phyloP scores from a whole-genome alignment of 2,113 vertebrate species.

The Fregata magnificens region DNA sequence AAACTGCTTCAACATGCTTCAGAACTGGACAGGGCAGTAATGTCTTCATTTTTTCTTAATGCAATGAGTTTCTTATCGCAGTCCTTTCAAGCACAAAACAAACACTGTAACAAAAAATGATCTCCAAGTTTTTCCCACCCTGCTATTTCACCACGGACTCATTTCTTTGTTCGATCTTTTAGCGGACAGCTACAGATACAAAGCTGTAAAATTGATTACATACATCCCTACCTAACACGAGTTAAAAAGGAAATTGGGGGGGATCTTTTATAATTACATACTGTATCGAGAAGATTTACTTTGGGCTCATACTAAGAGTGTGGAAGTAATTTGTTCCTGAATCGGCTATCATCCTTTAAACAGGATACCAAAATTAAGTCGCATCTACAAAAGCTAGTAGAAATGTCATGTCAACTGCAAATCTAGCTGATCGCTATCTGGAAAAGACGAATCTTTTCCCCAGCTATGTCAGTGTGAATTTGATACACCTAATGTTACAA shows the following conservation, averaged over 20 bases:
- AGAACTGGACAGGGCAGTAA: constrained; percentile 86
- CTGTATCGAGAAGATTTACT: neutral
- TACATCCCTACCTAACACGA: neutral
- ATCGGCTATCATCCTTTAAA: neutral
- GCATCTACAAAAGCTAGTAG: neutral
- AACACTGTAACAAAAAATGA: constrained; percentile 66
- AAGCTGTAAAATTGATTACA: constrained; percentile 21
- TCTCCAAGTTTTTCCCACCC: constrained; percentile 60
- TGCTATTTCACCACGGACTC: neutral
- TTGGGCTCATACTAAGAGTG: neutral
- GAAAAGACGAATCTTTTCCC: neutral
- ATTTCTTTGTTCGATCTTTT: constrained; percentile 34
- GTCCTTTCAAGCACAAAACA: constrained; percentile 69
- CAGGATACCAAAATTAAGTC: neutral
- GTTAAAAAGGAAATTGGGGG: neutral
- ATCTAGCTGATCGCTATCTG: neutral
- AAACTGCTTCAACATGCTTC: constrained; percentile 87
- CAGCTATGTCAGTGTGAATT: neutral
- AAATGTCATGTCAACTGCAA: constrained; percentile 7
- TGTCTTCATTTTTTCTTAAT: constrained; percentile 84
- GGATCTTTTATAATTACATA: neutral
- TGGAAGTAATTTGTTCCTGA: neutral
- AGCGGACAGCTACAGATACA: neutral
- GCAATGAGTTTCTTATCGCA: constrained; percentile 67
- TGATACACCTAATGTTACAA: neutral